These are phyloP conservation scores for Helicorthomorpha holstii DNA, from an alignment of 1,140 invertebrate species.

Conservation along the genomic window DNA sequence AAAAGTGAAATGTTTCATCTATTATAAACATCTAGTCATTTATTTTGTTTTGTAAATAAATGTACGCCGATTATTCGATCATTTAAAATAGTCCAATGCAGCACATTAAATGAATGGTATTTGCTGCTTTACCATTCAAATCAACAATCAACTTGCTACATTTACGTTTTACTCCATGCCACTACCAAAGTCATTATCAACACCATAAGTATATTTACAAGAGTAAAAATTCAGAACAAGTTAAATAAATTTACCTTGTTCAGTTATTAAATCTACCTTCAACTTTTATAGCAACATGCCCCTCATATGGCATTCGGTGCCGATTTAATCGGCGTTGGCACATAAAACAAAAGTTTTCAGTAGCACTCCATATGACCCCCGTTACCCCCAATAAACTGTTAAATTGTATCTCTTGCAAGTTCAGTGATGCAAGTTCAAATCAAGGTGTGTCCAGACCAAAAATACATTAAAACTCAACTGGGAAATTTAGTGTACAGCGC, in stretches of 20 bases:
- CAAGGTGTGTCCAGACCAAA: conserved; percentile 7
- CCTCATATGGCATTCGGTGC: neutral
- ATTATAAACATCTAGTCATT: neutral
- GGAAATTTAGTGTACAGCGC: conserved; percentile 75
- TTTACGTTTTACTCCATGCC: neutral
- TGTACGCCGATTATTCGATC: neutral
- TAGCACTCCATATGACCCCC: neutral
- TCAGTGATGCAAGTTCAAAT: neutral
- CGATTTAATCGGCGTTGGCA: neutral
- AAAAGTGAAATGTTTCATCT: neutral
- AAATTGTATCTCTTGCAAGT: neutral
- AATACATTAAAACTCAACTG: conserved; percentile 28
- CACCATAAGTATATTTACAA: neutral
- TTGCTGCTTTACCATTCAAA: neutral
- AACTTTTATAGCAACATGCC: too few relatives aligned
- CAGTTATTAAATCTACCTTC: too few relatives aligned
- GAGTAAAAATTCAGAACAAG: neutral
- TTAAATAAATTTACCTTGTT: too few relatives aligned
- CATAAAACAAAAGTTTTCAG: neutral
- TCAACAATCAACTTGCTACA: neutral
- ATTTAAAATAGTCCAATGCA: neutral
- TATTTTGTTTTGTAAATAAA: neutral
- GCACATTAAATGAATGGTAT: neutral
- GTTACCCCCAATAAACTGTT: neutral
- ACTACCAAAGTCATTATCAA: neutral